Percentiles rank a stretch among this genome's conserved stretches.
phyloP scores from a whole-genome alignment of 2,113 vertebrate genomes.

The Lampris megalopsis region DNA sequence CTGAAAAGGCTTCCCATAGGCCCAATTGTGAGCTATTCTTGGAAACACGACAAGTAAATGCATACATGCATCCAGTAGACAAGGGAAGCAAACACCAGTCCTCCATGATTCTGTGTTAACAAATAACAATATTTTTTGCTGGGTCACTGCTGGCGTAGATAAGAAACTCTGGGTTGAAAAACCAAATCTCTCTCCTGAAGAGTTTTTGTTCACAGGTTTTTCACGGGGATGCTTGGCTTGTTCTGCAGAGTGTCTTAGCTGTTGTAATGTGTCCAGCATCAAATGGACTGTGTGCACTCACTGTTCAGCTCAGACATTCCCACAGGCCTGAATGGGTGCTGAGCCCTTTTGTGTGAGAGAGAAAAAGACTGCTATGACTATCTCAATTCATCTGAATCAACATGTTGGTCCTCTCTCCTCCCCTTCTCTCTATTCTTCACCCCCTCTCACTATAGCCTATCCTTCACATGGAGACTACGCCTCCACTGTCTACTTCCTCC shows the following conservation, averaged over 20 bases:
- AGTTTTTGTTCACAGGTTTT: conserved; percentile 26
- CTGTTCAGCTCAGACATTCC: conserved; percentile 29
- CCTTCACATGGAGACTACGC: conserved; percentile 10
- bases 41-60: no score
- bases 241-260: conserved; percentile 13
- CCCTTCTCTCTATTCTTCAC: background rate
- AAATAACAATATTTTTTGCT: background rate
- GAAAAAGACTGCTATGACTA: conserved; percentile 5
- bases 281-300: conserved; percentile 1
- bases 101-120: background rate
- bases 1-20: background rate
- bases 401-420: background rate
- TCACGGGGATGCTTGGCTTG: background rate
- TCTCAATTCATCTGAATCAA: conserved; percentile 18
- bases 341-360: conserved; percentile 6
- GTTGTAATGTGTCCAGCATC: conserved; percentile 1
- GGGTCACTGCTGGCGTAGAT: conserved; percentile 9
- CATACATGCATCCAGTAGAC: background rate
- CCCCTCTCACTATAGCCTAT: background rate
- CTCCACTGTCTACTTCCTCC: conserved; percentile 39
- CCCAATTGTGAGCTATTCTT: no score
- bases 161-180: conserved; percentile 15
- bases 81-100: background rate
- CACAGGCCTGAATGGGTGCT: conserved; percentile 21
- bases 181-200: background rate